phyloP scores from a whole-genome alignment of 2,797 vertebrate genomes.

The Anguilla pacifica region DNA sequence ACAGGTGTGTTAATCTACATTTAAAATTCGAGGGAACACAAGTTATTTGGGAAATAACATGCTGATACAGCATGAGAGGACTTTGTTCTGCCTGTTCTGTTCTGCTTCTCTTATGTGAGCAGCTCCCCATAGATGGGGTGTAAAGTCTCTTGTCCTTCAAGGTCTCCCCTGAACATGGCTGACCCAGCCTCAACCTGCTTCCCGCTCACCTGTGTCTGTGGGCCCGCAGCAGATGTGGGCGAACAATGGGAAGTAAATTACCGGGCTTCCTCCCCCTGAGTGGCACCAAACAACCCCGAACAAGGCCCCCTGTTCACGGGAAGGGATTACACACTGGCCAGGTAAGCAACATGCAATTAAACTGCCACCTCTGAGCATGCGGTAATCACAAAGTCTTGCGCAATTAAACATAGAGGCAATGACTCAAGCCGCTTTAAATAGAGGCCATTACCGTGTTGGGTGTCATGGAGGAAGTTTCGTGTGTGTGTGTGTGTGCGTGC shows the following conservation, averaged over 20 bases:
- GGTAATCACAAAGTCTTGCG: constrained; percentile 65
- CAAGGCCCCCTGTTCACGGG: constrained; percentile 42
- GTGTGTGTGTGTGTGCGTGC: constrained; percentile 3
- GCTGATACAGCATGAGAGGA: neutral
- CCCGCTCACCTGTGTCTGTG: neutral
- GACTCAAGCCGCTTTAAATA: constrained; percentile 57
- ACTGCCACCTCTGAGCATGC: constrained; percentile 59
- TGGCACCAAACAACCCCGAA: constrained; percentile 3
- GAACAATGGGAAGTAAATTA: constrained; percentile 22
- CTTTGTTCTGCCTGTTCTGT: neutral
- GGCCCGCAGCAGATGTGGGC: neutral
- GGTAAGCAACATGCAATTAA: constrained; percentile 72
- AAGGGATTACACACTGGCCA: constrained; percentile 70
- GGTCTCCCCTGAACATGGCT: neutral
- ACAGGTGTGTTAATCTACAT: neutral
- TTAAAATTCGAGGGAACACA: too few species aligned
- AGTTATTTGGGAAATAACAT: neutral
- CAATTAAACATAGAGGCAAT: constrained; percentile 59
- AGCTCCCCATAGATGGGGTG: neutral
- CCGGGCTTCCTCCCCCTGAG: neutral
- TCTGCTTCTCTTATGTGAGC: neutral
- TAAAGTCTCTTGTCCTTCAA: neutral
- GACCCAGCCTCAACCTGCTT: neutral
- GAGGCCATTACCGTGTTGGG: constrained; percentile 35
- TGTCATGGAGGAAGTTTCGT: neutral